Evolutionary conservation across 2,888 invertebrate species (phyloP).

Genomic region (Chirona hameri): DNA sequence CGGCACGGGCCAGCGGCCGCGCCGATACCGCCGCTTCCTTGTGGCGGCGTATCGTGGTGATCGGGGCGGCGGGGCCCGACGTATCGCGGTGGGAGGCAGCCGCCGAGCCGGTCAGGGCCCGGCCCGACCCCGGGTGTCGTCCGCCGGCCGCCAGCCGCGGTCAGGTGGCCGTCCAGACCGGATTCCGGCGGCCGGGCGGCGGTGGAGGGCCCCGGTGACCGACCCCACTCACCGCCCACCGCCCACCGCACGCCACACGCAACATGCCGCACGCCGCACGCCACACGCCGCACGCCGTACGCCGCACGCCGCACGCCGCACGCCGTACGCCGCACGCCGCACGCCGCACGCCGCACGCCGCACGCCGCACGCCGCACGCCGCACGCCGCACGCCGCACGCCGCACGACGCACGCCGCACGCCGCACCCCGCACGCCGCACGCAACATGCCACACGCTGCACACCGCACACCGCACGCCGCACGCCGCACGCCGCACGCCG

Average conservation of each 20-base stretch:
- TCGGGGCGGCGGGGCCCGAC: background rate
- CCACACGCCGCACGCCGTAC: background rate
- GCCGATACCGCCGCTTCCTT: background rate
- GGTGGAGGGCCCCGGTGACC: background rate
- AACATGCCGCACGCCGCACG: no score
- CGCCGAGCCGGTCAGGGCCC: background rate
- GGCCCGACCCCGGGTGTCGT: background rate
- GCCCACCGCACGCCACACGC: no score
- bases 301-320: background rate
- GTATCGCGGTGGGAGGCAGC: background rate
- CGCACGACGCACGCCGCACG: no score
- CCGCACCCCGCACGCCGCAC: background rate
- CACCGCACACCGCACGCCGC: background rate
- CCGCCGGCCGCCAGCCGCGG: no score
- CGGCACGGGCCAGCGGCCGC: no score
- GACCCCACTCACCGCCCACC: no score
- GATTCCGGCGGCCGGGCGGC: background rate
- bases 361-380: no score
- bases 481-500: no score
- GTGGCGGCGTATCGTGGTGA: background rate
- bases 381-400: slow-evolving; percentile 37
- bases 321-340: no score
- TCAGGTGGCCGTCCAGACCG: background rate
- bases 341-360: no score
- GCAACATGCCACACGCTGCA: no score